A percentile compares a stretch with the other conserved stretches of the same genome.
Conservation (phyloP, 2,888 invertebrate species). For the Leucophenga maculata region DNA sequence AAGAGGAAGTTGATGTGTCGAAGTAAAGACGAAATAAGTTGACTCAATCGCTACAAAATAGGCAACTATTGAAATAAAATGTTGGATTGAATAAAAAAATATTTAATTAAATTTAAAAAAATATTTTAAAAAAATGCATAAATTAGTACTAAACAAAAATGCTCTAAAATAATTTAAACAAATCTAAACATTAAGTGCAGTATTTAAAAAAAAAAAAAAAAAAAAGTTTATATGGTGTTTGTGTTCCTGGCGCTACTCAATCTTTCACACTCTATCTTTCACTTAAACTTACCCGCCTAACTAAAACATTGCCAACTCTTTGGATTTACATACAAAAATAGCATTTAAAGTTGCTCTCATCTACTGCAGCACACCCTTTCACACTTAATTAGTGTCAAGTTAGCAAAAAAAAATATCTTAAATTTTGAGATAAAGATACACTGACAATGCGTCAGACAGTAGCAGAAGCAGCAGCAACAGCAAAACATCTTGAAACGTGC, state of each 20-base stretch:
- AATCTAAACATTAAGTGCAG: background rate
- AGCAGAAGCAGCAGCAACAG: conserved; percentile 27
- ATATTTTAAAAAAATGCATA: too few species aligned
- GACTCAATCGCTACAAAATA: too few species aligned
- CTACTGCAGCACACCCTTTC: conserved; percentile 38
- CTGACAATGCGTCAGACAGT: conserved; percentile 42
- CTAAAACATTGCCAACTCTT: conserved; percentile 37
- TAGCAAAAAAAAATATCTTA: conserved; percentile 38
- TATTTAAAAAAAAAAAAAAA: too few species aligned
- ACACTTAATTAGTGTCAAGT: conserved; percentile 68
- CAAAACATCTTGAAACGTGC: conserved; percentile 34
- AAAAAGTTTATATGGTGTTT: too few species aligned
- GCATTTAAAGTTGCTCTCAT: background rate
- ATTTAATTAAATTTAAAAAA: too few species aligned
- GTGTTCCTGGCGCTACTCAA: too few species aligned
- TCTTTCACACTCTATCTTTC: too few species aligned
- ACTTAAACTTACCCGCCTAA: conserved; percentile 31
- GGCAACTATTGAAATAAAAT: too few species aligned
- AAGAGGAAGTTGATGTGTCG: background rate
- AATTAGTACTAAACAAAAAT: too few species aligned
- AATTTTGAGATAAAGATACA: conserved; percentile 23
- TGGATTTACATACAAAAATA: background rate
- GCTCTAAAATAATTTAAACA: too few species aligned
- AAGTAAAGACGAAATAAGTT: background rate
- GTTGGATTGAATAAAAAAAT: too few species aligned